Base-by-base conservation (phyloP, 2,797 vertebrate genomes). In the Menidia menidia region DNA sequence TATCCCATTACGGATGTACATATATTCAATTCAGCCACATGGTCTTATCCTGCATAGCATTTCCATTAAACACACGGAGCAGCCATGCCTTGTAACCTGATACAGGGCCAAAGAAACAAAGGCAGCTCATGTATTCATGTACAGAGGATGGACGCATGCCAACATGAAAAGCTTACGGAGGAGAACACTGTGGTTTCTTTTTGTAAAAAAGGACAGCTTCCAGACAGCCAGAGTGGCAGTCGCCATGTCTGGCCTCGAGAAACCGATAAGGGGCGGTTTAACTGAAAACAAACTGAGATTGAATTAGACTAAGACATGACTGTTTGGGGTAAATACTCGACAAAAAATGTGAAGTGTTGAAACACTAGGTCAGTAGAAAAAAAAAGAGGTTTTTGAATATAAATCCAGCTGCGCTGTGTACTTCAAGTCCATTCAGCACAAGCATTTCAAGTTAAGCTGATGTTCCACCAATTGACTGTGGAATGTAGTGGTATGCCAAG, bases 1-100 rank as follows among this genome's bases (percentile, higher is more conserved):
- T 92, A 88, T 93, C 91, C 75, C 75, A 77, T 93, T 94, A 93
- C 89, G 84, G 86, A 93, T 86, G 77, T 77, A 78, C 83, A 89
- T 87, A 88, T 91, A 90, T 89, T 89, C 88, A 87, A 81, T 75
- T 87, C 81, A 81, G 88, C 90, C 89, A 91, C 89, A 91, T 89
- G 90, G 85, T 80, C 77, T 82, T 77, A 84, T 89, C 84, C 89
- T 84, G 80, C 90, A 88, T 74, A 88, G 84, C 89, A 87, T 92
- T 89, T 92, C 88, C 91, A 90, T 87, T 88, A 87, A 90, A 90
- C 81, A 68, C 86, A 88, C 81, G 56, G 76, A 50, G 13, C 85
- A 85, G 87, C 89, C 84, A 85, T 88, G 86, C 67, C 87, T 74
- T 44, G 92, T 82, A 92, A 93, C 87, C 77, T 60, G 90, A 93